phyloP scores from a whole-genome alignment of 2,797 vertebrate species.

The Danio albolineatus region DNA sequence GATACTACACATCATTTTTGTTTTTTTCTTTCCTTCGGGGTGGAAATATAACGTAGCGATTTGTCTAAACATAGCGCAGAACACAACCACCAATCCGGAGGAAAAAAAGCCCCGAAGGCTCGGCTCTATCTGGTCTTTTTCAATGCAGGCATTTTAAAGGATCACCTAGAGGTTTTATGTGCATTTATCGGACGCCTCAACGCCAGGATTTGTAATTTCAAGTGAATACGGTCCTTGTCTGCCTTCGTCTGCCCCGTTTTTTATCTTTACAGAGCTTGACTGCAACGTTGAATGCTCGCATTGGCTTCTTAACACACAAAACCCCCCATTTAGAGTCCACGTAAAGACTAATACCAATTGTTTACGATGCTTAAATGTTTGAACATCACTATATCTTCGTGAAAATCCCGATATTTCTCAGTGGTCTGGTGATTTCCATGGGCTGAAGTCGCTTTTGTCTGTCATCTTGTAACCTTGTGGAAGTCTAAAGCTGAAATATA shows the following conservation, averaged over 20 bases:
- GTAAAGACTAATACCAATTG: neutral
- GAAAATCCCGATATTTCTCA: conserved; percentile 9
- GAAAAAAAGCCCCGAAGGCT: conserved; percentile 68
- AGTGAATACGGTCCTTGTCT: conserved; percentile 65
- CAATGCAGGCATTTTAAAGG: conserved; percentile 61
- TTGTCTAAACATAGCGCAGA: conserved; percentile 62
- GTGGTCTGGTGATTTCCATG: conserved; percentile 36
- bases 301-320: conserved; percentile 4
- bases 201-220: conserved; percentile 56
- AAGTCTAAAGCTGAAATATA: conserved; percentile 12
- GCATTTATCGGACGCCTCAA: conserved; percentile 49
- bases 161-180: conserved; percentile 56
- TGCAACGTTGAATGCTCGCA: conserved; percentile 56
- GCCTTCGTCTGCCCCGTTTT: conserved; percentile 63
- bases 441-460: conserved; percentile 52
- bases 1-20: conserved; percentile 50
- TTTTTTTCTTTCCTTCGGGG: conserved; percentile 45
- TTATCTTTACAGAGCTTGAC: conserved; percentile 68
- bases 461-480: conserved; percentile 57
- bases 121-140: conserved; percentile 69
- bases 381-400: neutral
- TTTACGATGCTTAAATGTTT: conserved; percentile 24
- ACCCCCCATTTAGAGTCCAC: conserved; percentile 3
- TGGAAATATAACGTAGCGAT: conserved; percentile 38
- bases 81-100: conserved; percentile 68